phyloP scores from a whole-genome alignment of 1,140 invertebrate species.

The Trichonephila inaurata region DNA sequence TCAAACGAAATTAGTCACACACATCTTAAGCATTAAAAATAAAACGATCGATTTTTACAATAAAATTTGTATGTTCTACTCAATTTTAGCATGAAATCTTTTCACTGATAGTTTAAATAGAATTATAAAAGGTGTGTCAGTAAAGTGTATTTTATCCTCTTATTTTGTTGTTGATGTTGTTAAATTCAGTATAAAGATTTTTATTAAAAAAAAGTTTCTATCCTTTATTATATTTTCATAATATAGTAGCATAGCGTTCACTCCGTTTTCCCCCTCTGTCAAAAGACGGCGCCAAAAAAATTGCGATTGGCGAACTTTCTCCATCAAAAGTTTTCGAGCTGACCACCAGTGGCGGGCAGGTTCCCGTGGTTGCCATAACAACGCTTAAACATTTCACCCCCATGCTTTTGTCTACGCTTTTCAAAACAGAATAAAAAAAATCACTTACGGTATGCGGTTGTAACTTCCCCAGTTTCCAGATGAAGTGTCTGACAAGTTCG shows the following conservation, averaged over 20 bases:
- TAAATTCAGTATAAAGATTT: no score
- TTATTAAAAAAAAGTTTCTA: no score
- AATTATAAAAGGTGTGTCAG: no score
- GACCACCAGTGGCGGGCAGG: conserved; percentile 17
- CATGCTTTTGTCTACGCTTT: conserved; percentile 4
- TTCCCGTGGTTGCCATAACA: conserved; percentile 43
- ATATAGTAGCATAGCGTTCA: not conserved
- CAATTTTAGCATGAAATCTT: no score
- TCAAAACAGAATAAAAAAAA: conserved; percentile 15
- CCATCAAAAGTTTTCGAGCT: not conserved
- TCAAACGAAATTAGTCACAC: no score
- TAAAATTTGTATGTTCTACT: no score
- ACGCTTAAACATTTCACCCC: conserved; percentile 19
- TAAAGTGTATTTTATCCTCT: no score
- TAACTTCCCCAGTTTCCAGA: not conserved
- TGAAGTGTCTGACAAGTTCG: not conserved
- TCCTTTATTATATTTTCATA: no score
- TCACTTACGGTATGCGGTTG: conserved; percentile 21
- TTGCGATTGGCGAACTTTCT: not conserved
- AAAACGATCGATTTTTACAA: no score
- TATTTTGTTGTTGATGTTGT: no score
- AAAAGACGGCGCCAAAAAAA: not conserved
- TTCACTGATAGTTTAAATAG: no score
- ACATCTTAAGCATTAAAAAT: no score
- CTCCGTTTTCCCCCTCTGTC: not conserved